Base-by-base conservation (phyloP, 1,140 invertebrate genomes). In the Plodia interpunctella region DNA sequence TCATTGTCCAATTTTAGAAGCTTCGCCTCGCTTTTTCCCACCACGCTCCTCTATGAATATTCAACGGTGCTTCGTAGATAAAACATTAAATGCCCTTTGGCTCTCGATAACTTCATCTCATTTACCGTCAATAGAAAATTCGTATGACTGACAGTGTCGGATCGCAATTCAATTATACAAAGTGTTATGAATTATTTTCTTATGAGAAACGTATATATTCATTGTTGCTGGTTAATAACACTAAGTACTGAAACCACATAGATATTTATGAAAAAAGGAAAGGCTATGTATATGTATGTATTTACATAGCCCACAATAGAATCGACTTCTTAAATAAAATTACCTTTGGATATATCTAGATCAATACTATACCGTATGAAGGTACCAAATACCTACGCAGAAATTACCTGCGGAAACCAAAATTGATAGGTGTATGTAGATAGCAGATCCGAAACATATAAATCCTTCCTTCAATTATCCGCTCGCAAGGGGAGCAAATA, bases 381-480 rank as follows among this genome's bases (percentile, higher is more conserved):
- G 2, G 21, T 32, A 32, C 30, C 38, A n/a, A 44, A 44, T 2
- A n/a, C n/a, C n/a, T 35, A 44, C 15, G 15, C 38, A 44, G n/a
- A 44, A 44, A n/a, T 15, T 44, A 44, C 38, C 38, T 44, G 38
- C 38, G 38, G 15, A 44, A 44, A 15, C 44, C 38, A 38, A 49
- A 57, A 28, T 28, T 15, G 55, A 10, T 44, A 32, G 15, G 17
- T 61, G 20, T 53, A 60, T 57, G 50, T 64, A 68, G 62, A 62
- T 62, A 59, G 73, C 70, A 80, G 74, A 81, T 81, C 77, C 74
- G 72, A 78, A 79, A 80, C 76, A 71, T 76, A 82, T 87, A 84
- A 87, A 84, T 87, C 78, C 80, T 76, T 80, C 78, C 78, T 87
- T 83, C 82, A 85, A 85, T 87, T 85, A 87, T 83, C 74, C 65